Evolutionary conservation across 1,140 invertebrate genomes (phyloP).

Genomic region (Muscidifurax raptorellus): DNA sequence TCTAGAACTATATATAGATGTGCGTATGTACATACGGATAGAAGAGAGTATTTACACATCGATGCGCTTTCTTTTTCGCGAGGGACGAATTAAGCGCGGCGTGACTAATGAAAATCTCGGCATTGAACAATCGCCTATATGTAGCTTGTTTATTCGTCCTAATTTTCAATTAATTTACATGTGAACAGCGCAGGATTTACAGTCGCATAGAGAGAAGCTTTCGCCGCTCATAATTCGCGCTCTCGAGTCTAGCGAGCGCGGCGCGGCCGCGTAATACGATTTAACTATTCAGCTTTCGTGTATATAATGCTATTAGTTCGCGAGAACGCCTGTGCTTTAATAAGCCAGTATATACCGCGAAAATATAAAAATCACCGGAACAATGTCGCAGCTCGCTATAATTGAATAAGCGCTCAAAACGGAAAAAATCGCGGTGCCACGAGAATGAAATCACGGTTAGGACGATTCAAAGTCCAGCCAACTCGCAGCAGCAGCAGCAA

Average conservation of each 20-base stretch:
- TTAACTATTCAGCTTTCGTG: conserved; percentile 21
- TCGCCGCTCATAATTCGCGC: conserved; percentile 23
- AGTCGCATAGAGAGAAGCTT: neutral
- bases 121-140: neutral
- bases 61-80: neutral
- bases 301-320: conserved; percentile 12
- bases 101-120: neutral
- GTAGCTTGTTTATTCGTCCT: neutral
- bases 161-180: neutral
- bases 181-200: neutral
- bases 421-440: neutral
- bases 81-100: neutral
- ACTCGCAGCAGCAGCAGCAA: neutral
- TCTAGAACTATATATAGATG: no score
- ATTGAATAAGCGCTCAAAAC: neutral
- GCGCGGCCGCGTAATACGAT: conserved; percentile 28
- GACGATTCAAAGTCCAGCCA: neutral
- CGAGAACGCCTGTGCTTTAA: neutral
- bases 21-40: neutral
- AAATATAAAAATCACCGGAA: no score
- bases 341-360: neutral
- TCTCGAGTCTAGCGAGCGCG: conserved; percentile 18
- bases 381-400: neutral
- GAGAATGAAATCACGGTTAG: neutral
- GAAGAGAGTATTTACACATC: neutral